Conservation (phyloP, 2,888 invertebrate species). For the Hyposoter didymator region DNA sequence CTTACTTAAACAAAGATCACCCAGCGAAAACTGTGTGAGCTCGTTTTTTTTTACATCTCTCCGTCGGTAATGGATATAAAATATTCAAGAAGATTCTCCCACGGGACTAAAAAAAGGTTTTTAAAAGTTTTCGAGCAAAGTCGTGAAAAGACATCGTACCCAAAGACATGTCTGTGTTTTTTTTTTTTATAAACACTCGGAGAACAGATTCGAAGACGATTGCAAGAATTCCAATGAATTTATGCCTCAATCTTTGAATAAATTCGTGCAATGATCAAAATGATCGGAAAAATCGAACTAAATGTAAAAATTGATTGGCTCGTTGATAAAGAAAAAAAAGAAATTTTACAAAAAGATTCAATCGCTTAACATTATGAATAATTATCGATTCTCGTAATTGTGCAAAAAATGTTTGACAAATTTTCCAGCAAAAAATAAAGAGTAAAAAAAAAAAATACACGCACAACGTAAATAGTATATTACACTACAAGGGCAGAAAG, state of each 20-base stretch:
- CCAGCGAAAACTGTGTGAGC: background rate
- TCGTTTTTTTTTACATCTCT: background rate
- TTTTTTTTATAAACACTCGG: background rate
- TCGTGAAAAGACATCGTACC: background rate
- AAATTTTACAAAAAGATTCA: background rate
- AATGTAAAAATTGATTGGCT: background rate
- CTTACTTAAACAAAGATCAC: background rate
- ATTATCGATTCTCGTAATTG: background rate
- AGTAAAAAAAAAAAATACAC: slow-evolving; percentile 10
- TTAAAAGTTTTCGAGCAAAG: background rate
- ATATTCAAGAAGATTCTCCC: slow-evolving; percentile 70
- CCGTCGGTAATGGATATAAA: slow-evolving; percentile 69
- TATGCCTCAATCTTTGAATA: background rate
- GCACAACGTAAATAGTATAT: background rate
- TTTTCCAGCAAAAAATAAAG: background rate
- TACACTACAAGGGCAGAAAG: too few relatives aligned
- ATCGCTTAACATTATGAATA: background rate
- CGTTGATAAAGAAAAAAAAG: background rate
- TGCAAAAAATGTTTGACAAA: background rate
- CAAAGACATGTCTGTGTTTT: background rate
- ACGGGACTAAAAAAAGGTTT: slow-evolving; percentile 24
- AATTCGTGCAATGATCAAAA: background rate
- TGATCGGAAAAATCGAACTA: too few relatives aligned
- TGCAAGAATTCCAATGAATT: background rate
- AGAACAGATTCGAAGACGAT: background rate